Evolutionary conservation across 2,888 invertebrate species (phyloP), one percentile per base, ranked within the genome.

Genomic region (Abrostola triplasia): DNA sequence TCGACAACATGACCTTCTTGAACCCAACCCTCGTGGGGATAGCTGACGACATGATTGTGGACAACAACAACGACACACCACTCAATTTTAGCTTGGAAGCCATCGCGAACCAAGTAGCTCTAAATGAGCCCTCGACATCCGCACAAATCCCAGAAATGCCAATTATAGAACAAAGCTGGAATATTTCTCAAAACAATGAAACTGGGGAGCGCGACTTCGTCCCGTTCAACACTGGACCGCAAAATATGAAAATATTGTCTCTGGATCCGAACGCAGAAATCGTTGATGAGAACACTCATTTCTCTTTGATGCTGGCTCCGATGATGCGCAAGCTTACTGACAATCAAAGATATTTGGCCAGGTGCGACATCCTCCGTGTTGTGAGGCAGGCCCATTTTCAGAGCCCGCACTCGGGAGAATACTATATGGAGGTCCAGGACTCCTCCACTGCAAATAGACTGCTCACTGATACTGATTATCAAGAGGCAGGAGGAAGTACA

Each of bases 291-390:
- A 35, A 24, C 2, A 35, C 38, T 5, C 38, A 48, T 35, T 56
- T 56, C n/a, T 11, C 48, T 8, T n/a, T 48, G 2, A 48, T 56
- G 56, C 35, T 56, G 0, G 48, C 35, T 0, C 48, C 48, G 2
- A 48, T 56, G 56, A 35, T 56, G 48, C 11, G 38, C n/a, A 48
- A 48, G 35, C 37, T 56, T 5, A 56, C 11, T 5, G 13, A 48
- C 0, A n/a, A 48, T 0, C 56, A 48, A 8, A 48, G n/a, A 10
- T 13, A 48, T 9, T 48, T 24, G 8, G 48, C 48, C 0, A 47
- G 38, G 24, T 11, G 24, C 0, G n/a, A 24, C 0, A 56, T 56
- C 1, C 48, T 56, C 7, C 38, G 47, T n/a, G n/a, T 35, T 24
- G 24, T 56, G 48, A 47, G 35, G 10, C 8, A 56, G 5, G 10